Percentiles rank a stretch among this genome's conserved stretches.
Evolutionary conservation across 2,113 vertebrate species (phyloP).

Genomic region (Isurus oxyrinchus): DNA sequence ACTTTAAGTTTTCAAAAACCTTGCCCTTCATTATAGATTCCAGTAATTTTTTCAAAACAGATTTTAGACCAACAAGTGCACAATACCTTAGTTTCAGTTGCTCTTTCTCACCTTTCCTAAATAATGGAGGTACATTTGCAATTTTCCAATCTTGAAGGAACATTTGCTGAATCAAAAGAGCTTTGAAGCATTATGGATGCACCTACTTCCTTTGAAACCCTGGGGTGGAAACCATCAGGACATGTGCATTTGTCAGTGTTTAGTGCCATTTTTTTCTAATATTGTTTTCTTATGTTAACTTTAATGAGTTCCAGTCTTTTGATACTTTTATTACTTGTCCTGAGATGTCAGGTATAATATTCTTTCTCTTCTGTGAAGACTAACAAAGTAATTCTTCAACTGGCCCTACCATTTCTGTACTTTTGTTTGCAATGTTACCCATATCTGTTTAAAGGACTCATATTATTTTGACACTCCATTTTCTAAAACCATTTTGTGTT

Average conservation of each 20-base stretch:
- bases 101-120: background rate
- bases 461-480: background rate
- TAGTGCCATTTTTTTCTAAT: background rate
- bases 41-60: background rate
- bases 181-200: background rate
- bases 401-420: background rate
- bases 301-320: background rate
- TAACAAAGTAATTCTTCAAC: background rate
- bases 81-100: background rate
- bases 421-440: background rate
- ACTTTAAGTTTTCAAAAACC: background rate
- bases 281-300: background rate
- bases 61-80: background rate
- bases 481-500: too few relatives aligned
- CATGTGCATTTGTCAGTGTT: background rate
- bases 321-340: background rate
- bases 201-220: background rate
- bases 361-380: background rate
- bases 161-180: background rate
- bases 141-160: background rate
- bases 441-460: background rate
- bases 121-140: background rate
- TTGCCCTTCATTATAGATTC: background rate
- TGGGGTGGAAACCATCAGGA: background rate
- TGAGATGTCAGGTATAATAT: background rate